Evolutionary conservation across 2,797 vertebrate genomes (phyloP).

Genomic region (Cirrhinus molitorella): DNA sequence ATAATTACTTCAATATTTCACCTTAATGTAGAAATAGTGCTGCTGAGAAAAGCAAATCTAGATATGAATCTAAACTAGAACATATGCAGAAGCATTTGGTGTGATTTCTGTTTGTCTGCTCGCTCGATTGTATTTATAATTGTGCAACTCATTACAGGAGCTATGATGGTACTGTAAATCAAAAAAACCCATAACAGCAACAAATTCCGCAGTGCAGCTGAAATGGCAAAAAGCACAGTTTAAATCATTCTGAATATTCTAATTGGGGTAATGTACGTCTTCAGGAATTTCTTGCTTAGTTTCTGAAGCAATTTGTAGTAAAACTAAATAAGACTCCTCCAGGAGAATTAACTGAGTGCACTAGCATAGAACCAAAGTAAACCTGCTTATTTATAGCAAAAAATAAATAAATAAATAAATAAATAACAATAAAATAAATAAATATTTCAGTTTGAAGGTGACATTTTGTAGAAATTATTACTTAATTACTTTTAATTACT

Average conservation of each 20-base stretch:
- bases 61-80: not conserved
- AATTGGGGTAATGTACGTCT: not conserved
- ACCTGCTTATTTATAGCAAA: not conserved
- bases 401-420: too few species aligned
- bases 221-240: not conserved
- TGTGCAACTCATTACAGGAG: not conserved
- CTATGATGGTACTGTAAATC: not conserved
- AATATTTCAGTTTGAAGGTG: not conserved
- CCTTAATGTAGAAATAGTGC: not conserved
- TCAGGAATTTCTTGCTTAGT: not conserved
- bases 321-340: not conserved
- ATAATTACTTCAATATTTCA: not conserved
- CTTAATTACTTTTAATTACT: too few species aligned
- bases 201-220: not conserved
- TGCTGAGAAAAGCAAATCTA: constrained; percentile 6
- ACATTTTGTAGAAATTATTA: not conserved
- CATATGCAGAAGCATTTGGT: not conserved
- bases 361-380: not conserved
- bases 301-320: not conserved
- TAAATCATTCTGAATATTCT: not conserved
- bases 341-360: constrained; percentile 1
- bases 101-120: not conserved
- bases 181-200: not conserved
- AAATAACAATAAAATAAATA: too few species aligned
- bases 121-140: not conserved